Evolutionary conservation across 2,797 vertebrate genomes (phyloP).

Genomic region (Ataeniobius toweri): DNA sequence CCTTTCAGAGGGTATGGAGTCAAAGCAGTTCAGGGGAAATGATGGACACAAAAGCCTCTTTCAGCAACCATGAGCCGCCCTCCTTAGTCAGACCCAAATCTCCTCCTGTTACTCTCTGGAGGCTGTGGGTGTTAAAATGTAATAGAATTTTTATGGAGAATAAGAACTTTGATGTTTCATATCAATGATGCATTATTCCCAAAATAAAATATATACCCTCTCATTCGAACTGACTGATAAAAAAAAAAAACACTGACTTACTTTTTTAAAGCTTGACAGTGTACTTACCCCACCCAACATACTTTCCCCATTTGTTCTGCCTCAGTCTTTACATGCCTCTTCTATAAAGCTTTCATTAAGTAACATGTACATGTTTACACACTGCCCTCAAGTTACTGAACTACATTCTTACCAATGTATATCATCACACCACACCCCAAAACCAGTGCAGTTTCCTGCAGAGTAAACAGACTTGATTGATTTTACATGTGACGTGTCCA

Average conservation of each 20-base stretch:
- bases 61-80: slow-evolving; percentile 62
- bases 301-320: slow-evolving; percentile 13
- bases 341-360: slow-evolving; percentile 23
- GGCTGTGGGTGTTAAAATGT: slow-evolving; percentile 33
- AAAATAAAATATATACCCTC: not conserved
- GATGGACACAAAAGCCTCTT: slow-evolving; percentile 78
- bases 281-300: slow-evolving; percentile 1
- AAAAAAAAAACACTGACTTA: not conserved
- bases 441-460: slow-evolving; percentile 4
- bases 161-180: slow-evolving; percentile 24
- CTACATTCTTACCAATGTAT: slow-evolving; percentile 46
- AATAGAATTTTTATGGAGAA: slow-evolving; percentile 37
- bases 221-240: not conserved
- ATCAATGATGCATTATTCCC: not conserved
- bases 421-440: slow-evolving; percentile 44
- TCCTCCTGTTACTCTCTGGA: slow-evolving; percentile 24
- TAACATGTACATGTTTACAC: slow-evolving; percentile 48
- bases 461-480: slow-evolving; percentile 21
- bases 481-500: slow-evolving; percentile 48
- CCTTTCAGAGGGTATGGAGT: slow-evolving; percentile 74
- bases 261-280: not conserved
- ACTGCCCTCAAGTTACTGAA: slow-evolving; percentile 43
- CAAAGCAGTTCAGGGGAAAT: slow-evolving; percentile 44
- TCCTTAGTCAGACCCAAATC: slow-evolving; percentile 67
- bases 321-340: slow-evolving; percentile 29